Evolutionary conservation across 2,113 vertebrate species (phyloP), one percentile per base, ranked within the genome.

Genomic region (human): DNA sequence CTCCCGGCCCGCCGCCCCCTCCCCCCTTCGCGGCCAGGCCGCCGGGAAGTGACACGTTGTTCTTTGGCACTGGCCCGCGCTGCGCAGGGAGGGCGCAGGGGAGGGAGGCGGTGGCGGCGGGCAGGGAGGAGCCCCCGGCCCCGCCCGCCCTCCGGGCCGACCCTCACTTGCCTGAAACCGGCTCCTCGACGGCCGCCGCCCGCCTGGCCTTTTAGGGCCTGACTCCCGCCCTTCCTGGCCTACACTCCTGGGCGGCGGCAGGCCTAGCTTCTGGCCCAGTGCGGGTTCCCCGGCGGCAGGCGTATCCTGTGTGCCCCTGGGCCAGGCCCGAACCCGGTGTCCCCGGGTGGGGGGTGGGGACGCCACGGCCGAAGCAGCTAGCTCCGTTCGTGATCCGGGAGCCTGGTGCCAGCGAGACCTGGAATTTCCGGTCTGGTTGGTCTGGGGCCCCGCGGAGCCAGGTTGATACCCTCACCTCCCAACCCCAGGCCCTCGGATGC

Each of bases 401-500:
- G 97, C 96, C 95, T 96, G 97, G 96, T 97, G 98, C 97, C 98
- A 98, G 97, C 97, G 70, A 98, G 96, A 98, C 97, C 98, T 98
- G 97, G 97, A 97, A 97, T 97, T 97, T 97, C 97, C 97, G 97
- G 97, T 97, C 97, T 95, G 97, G 98, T 97, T 97, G 98, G 97
- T 98, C 97, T 94, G 90, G 94, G 97, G 97, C 97, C 95, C 96
- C 96, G 97, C 59, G 87, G 97, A 98, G 96, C 98, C 94, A 73
- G 98, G 94, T 97, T 98, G 97, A 98, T 97, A 96, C 97, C 98
- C 97, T 97, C 97, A 94, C 97, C 95, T 97, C 97, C 97, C 92
- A 97, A 97, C 94, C 97, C 97, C 96, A 97, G 97, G 97, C 97
- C 97, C 96, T 98, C 97, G 98, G 98, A 98, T 98, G 98, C 97